Evolutionary conservation across 2,888 invertebrate genomes (phyloP).

Genomic region (Lordiphosa fenestrarum): DNA sequence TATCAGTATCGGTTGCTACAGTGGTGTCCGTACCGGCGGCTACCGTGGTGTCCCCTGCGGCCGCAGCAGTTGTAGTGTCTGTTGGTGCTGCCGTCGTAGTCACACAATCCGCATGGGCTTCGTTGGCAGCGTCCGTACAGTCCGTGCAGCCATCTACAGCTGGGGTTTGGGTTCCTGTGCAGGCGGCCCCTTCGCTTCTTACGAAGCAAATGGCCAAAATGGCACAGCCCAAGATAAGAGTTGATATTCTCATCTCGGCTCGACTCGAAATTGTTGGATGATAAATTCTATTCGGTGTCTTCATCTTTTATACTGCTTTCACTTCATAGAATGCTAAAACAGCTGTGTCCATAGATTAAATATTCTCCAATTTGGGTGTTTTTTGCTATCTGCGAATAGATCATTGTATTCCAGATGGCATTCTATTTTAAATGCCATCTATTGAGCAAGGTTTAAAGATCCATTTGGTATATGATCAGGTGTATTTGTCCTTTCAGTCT

Average conservation of each 20-base stretch:
- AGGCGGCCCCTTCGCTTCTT: background rate
- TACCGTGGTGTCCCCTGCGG: background rate
- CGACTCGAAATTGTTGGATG: background rate
- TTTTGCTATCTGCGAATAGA: too few species aligned
- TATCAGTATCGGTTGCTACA: background rate
- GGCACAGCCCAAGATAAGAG: background rate
- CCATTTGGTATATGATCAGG: too few species aligned
- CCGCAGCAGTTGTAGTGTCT: background rate
- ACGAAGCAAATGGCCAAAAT: constrained; percentile 1
- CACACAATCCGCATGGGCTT: background rate
- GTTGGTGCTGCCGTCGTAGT: background rate
- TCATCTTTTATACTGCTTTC: background rate
- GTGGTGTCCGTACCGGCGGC: too few species aligned
- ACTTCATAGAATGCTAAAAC: background rate
- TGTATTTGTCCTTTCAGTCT: too few species aligned
- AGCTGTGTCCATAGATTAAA: constrained; percentile 1
- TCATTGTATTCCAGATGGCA: too few species aligned
- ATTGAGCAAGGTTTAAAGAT: too few species aligned
- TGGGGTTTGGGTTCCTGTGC: too few species aligned
- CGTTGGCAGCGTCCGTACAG: background rate
- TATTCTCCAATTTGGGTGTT: background rate
- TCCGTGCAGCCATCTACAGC: background rate
- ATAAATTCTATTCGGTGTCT: background rate
- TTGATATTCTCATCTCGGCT: constrained; percentile 2
- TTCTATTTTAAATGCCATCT: too few species aligned